phyloP scores from a whole-genome alignment of 2,888 invertebrate species.

The Pristionchus fissidentatus region DNA sequence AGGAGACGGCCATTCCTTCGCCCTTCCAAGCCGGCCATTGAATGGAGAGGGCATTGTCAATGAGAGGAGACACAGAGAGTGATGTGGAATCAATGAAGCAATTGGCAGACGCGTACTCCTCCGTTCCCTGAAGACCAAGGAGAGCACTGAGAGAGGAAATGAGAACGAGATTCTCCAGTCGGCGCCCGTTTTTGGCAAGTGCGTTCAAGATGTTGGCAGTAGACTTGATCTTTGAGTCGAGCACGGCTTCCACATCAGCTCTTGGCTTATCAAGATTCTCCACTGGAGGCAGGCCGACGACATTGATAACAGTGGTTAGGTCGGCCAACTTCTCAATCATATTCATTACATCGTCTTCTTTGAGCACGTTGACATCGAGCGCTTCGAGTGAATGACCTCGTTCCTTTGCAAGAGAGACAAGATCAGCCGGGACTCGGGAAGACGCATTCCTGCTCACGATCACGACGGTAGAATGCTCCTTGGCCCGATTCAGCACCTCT shows the following conservation, averaged over 20 bases:
- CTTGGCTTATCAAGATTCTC: conserved; percentile 50
- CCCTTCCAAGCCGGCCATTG: conserved; percentile 56
- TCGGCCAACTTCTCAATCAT: background rate
- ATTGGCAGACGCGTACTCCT: conserved; percentile 67
- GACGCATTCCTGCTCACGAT: conserved; percentile 27
- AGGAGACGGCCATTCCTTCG: conserved; percentile 52
- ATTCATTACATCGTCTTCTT: background rate
- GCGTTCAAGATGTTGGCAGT: conserved; percentile 54
- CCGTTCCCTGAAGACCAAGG: conserved; percentile 62
- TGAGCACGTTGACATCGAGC: conserved; percentile 21
- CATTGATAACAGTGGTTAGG: conserved; percentile 53
- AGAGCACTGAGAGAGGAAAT: conserved; percentile 65
- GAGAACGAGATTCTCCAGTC: conserved; percentile 57
- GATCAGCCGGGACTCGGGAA: background rate
- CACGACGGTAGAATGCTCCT: conserved; percentile 21
- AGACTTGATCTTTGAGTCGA: conserved; percentile 55
- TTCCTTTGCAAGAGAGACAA: background rate
- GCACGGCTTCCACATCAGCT: conserved; percentile 52
- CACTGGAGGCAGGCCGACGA: conserved; percentile 55
- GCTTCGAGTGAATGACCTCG: conserved; percentile 25
- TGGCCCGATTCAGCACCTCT: conserved; percentile 25
- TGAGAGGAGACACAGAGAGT: background rate
- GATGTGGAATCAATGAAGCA: conserved; percentile 59
- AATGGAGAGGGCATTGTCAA: conserved; percentile 50
- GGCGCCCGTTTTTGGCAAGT: conserved; percentile 47